A percentile compares a stretch with the other conserved stretches of the same genome.
Evolutionary conservation across 2,888 invertebrate genomes (phyloP).

Genomic region (Lasioglossum calceatum): DNA sequence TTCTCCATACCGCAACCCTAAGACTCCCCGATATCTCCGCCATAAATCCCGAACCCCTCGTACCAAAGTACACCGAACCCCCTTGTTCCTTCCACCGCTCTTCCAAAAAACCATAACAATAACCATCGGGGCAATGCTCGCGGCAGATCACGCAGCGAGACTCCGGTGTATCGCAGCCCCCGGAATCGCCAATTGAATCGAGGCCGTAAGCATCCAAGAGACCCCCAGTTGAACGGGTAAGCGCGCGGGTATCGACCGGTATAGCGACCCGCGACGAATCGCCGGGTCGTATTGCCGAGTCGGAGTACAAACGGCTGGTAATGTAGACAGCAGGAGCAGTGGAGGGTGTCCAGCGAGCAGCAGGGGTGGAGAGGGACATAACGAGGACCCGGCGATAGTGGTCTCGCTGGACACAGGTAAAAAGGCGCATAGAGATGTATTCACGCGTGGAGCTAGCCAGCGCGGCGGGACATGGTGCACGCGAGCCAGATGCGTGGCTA

Average conservation of each 20-base stretch:
- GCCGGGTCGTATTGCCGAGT: not conserved
- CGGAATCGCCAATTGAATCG: constrained; percentile 9
- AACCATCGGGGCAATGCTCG: not conserved
- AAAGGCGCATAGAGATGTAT: constrained; percentile 46
- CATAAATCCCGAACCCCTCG: not conserved
- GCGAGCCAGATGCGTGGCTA: not conserved
- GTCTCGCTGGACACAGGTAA: constrained; percentile 32
- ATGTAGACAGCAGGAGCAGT: not conserved
- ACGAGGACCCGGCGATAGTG: constrained; percentile 15
- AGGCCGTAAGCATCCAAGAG: not conserved
- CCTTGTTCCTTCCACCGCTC: not conserved
- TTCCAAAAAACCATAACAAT: constrained; percentile 1
- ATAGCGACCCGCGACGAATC: not conserved
- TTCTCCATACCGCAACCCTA: not conserved
- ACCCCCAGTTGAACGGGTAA: not conserved
- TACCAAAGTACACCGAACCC: not conserved
- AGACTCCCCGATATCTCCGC: not conserved
- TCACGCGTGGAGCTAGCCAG: constrained; percentile 20
- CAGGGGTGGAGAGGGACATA: not conserved
- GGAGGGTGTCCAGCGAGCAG: not conserved
- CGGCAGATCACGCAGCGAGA: not conserved
- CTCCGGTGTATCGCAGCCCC: not conserved
- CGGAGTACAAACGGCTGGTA: not conserved
- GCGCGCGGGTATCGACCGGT: not conserved
- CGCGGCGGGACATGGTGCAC: not conserved